phyloP scores from a whole-genome alignment of 1,140 invertebrate species.

The Prorops nasuta region DNA sequence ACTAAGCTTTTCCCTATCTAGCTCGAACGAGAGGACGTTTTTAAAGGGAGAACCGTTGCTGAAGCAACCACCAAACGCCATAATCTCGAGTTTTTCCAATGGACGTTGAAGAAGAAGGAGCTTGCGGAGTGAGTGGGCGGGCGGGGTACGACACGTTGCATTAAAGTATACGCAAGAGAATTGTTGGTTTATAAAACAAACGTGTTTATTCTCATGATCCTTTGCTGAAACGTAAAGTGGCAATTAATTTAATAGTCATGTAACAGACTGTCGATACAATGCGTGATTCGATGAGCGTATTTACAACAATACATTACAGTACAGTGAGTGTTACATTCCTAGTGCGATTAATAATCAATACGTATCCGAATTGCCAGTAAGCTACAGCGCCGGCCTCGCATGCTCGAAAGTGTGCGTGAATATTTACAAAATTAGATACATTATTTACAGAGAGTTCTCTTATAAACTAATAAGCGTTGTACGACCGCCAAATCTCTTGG shows the following conservation, averaged over 20 bases:
- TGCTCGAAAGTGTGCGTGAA: constrained; percentile 27
- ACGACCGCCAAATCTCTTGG: constrained; percentile 31
- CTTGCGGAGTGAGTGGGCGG: too few relatives aligned
- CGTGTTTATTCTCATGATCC: constrained; percentile 33
- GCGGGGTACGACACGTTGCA: too few relatives aligned
- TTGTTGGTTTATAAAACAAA: constrained; percentile 33
- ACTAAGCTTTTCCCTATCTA: too few relatives aligned
- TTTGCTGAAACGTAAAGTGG: constrained; percentile 32
- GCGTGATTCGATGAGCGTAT: constrained; percentile 35
- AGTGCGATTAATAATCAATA: constrained; percentile 14
- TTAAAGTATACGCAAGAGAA: too few relatives aligned
- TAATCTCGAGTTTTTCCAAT: too few relatives aligned
- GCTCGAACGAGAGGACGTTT: too few relatives aligned
- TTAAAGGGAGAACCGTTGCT: too few relatives aligned
- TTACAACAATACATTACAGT: constrained; percentile 34
- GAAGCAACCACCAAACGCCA: too few relatives aligned
- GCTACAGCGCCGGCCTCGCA: not conserved
- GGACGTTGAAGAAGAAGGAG: too few relatives aligned
- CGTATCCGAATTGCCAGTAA: constrained; percentile 4
- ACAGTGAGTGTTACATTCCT: constrained; percentile 17
- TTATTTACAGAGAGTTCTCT: constrained; percentile 50
- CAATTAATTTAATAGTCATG: constrained; percentile 35
- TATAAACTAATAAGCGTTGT: constrained; percentile 56
- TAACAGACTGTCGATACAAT: constrained; percentile 29
- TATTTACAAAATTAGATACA: constrained; percentile 55